A percentile compares a stretch with the other conserved stretches of the same genome.
phyloP scores from a whole-genome alignment of 2,888 invertebrate genomes.

The Geophilus truncorum region DNA sequence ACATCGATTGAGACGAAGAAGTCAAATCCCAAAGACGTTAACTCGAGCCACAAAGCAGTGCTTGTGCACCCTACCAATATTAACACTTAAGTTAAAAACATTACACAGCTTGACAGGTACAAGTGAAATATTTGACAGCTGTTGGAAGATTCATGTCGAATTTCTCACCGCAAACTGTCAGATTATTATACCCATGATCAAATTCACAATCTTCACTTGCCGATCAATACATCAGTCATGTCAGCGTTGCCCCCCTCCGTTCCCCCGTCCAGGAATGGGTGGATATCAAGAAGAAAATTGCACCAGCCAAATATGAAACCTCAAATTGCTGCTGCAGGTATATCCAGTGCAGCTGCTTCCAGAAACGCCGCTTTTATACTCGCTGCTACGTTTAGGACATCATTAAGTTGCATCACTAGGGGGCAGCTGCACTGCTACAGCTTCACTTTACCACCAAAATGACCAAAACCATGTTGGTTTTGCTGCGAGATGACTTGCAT shows the following conservation, averaged over 20 bases:
- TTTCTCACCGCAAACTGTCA: not conserved
- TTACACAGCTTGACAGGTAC: not conserved
- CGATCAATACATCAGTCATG: not conserved
- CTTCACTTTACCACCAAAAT: not conserved
- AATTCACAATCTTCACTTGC: not conserved
- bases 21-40: too few species aligned
- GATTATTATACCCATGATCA: not conserved
- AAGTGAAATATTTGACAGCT: not conserved
- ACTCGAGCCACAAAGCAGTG: too few species aligned
- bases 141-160: not conserved
- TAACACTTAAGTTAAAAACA: not conserved
- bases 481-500: not conserved
- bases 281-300: not conserved
- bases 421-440: not conserved
- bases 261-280: not conserved
- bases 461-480: not conserved
- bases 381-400: not conserved
- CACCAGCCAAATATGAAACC: not conserved
- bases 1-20: too few species aligned
- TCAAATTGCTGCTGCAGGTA: not conserved
- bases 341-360: not conserved
- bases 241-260: not conserved
- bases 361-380: not conserved
- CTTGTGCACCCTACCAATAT: too few species aligned
- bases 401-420: not conserved